Base-by-base conservation (phyloP, 2,113 vertebrate genomes). In the Engraulis encrasicolus region DNA sequence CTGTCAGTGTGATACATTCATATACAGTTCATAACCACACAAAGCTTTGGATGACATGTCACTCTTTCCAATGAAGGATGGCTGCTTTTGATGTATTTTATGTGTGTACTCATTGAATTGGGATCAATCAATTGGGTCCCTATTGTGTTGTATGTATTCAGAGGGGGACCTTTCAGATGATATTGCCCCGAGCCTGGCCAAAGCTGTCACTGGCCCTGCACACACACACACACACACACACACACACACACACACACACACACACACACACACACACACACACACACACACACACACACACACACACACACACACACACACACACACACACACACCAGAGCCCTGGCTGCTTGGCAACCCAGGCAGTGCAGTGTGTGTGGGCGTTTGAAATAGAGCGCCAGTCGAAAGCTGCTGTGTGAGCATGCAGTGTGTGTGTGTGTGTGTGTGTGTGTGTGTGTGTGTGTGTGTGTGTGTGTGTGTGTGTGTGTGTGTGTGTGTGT, bases 171-270 rank as follows among this genome's bases (percentile, higher is more conserved):
- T n/a, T n/a, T n/a, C n/a, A n/a, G n/a, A n/a, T n/a, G n/a, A n/a
- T n/a, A n/a, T n/a, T n/a, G n/a, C n/a, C n/a, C n/a, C n/a, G n/a
- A n/a, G n/a, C n/a, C n/a, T n/a, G n/a, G n/a, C n/a, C n/a, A n/a
- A n/a, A n/a, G n/a, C n/a, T n/a, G n/a, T n/a, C n/a, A n/a, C n/a
- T n/a, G n/a, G n/a, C n/a, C n/a, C 40, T 45, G 40, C 40, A 45
- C 40, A 9, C 40, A 45, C 40, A 45, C 40, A 50, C 48, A 50
- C 79, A 80, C 79, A 81, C 50, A 81, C 19, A 81, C 50, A 81
- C 50, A 81, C 50, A 81, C 34, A 81, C 50, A 54, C 79, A 54
- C 79, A 52, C 49, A 36, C 5, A 19, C 78, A 79, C 19, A 23
- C 40, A 45, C 17, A 40, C 40, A 79, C 45, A 48, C 38, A 45